Evolutionary conservation across 2,888 invertebrate genomes (phyloP).

Genomic region (Philereme vetulata): DNA sequence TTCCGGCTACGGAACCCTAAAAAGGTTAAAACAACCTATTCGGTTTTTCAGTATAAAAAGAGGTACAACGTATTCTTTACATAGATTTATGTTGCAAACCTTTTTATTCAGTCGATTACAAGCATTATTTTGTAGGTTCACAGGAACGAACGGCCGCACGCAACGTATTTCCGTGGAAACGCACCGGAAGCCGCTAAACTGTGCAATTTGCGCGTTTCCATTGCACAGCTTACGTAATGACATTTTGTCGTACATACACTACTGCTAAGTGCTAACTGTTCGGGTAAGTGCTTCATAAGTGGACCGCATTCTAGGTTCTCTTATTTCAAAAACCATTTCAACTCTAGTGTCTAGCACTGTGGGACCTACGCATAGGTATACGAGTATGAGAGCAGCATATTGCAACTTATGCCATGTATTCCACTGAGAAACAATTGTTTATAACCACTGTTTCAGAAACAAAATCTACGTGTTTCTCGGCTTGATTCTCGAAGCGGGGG

Average conservation of each 20-base stretch:
- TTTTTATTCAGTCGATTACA: not conserved
- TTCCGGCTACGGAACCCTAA: no score
- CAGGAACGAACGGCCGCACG: constrained; percentile 8
- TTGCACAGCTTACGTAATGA: constrained; percentile 41
- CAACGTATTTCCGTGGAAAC: constrained; percentile 56
- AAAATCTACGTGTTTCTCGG: no score
- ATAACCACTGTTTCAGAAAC: no score
- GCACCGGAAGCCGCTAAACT: constrained; percentile 58
- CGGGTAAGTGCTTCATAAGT: constrained; percentile 17
- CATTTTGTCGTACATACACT: constrained; percentile 19
- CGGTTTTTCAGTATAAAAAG: not conserved
- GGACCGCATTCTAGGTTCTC: constrained; percentile 16
- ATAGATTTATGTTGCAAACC: not conserved
- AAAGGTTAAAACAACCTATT: not conserved
- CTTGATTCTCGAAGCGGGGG: no score
- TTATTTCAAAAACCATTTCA: no score
- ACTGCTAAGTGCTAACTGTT: constrained; percentile 1
- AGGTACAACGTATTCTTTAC: not conserved
- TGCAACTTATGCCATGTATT: no score
- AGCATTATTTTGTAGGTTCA: not conserved
- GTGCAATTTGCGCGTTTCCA: constrained; percentile 52
- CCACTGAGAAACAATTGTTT: no score
- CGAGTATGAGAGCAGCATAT: no score
- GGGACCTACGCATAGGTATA: no score
- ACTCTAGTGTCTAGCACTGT: no score